A percentile compares a stretch with the other conserved stretches of the same genome.
Evolutionary conservation across 2,888 invertebrate genomes (phyloP).

Genomic region (Ceriagrion tenellum): DNA sequence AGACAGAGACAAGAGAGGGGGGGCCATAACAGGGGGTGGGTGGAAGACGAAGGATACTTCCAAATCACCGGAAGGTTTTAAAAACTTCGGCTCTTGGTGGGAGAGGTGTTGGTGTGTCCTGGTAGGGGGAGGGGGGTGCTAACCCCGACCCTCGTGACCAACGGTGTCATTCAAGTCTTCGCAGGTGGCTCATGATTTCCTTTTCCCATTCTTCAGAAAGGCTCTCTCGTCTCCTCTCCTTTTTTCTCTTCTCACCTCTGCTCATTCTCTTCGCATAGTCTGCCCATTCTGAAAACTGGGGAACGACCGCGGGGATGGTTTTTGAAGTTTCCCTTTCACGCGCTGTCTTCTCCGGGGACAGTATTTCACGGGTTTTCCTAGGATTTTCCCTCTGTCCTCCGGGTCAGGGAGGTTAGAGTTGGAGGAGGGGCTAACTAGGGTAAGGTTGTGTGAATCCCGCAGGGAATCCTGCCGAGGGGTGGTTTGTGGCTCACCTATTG

Average conservation of each 20-base stretch:
- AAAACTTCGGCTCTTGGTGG: not conserved
- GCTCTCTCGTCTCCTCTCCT: not conserved
- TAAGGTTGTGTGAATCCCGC: not conserved
- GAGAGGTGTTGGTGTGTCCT: not conserved
- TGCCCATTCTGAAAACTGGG: conserved; percentile 2
- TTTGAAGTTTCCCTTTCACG: conserved; percentile 49
- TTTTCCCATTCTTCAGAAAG: conserved; percentile 42
- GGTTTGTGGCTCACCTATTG: not conserved
- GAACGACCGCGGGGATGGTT: not conserved
- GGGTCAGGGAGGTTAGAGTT: not conserved
- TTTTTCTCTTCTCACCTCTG: not conserved
- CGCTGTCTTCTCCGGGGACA: conserved; percentile 59
- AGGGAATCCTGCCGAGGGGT: not conserved
- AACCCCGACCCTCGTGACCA: conserved; percentile 54
- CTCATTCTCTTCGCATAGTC: not conserved
- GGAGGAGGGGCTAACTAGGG: not conserved
- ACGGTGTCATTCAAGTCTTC: conserved; percentile 65
- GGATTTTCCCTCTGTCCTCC: conserved; percentile 5
- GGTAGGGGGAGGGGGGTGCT: not conserved
- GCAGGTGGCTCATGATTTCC: conserved; percentile 67
- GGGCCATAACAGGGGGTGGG: not conserved
- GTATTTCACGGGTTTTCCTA: conserved; percentile 62
- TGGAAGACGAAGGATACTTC: not conserved
- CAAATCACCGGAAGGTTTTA: conserved; percentile 46
- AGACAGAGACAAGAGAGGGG: not conserved